Conservation (phyloP, 2,113 vertebrate species). For the Polypterus senegalus region DNA sequence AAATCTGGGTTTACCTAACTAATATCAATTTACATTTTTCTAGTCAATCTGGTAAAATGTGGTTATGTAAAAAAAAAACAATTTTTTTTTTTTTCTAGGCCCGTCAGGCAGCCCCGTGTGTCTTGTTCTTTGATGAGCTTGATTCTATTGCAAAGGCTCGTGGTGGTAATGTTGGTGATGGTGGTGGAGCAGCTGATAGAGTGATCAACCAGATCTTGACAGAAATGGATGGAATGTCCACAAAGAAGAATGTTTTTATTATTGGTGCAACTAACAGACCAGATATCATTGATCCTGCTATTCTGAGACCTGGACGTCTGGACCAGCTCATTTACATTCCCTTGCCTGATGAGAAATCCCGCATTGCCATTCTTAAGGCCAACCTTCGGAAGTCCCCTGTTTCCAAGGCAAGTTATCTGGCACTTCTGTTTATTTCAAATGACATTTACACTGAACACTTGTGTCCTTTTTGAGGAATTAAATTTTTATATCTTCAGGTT, state of each 20-base stretch:
- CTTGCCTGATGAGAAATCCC: constrained; percentile 90
- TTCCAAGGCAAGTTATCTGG: constrained; percentile 61
- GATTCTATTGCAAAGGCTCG: constrained; percentile 97
- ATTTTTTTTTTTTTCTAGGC: constrained; percentile 45
- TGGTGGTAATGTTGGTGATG: constrained; percentile 88
- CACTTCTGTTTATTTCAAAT: too few species aligned
- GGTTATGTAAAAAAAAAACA: not conserved
- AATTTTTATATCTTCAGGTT: too few species aligned
- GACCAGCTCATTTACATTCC: constrained; percentile 98
- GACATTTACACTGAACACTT: too few species aligned
- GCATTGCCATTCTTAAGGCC: constrained; percentile 89
- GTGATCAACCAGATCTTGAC: constrained; percentile 98
- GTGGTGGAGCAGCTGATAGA: constrained; percentile 85
- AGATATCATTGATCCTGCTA: constrained; percentile 96
- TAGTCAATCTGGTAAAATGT: not conserved
- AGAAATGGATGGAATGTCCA: constrained; percentile 98
- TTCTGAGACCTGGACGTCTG: constrained; percentile 84
- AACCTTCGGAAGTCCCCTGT: constrained; percentile 96
- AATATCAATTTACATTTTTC: too few species aligned
- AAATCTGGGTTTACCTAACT: not conserved
- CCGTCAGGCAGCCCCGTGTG: constrained; percentile 89
- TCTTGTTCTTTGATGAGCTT: constrained; percentile 93
- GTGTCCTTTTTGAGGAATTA: too few species aligned
- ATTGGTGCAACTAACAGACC: constrained; percentile 95
- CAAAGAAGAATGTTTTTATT: constrained; percentile 97